Conservation (phyloP, 2,113 vertebrate species). For the Lonchura striata region DNA sequence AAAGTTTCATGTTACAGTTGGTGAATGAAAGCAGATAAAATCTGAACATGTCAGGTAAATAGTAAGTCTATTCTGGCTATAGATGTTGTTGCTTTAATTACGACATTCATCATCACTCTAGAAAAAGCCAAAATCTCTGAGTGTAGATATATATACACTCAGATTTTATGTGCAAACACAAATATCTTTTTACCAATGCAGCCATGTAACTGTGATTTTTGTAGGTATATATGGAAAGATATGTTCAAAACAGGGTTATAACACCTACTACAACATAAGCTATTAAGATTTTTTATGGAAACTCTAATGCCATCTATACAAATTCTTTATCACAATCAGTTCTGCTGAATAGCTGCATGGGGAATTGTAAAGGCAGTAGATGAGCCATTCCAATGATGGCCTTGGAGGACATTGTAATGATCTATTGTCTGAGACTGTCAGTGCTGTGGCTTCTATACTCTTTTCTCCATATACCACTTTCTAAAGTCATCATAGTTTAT, state of each 20-base stretch:
- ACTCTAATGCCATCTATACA: slow-evolving; percentile 5
- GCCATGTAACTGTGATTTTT: neutral
- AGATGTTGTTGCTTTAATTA: neutral
- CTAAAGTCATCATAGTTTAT: neutral
- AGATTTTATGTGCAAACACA: neutral
- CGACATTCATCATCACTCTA: neutral
- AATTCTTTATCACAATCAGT: slow-evolving; percentile 1
- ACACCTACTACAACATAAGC: neutral
- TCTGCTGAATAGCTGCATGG: neutral
- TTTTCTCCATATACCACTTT: neutral
- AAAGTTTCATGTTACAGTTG: neutral
- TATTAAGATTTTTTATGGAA: slow-evolving; percentile 6
- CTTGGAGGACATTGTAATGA: slow-evolving; percentile 15
- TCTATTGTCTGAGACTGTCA: neutral
- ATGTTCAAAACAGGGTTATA: neutral
- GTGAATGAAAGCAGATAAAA: neutral
- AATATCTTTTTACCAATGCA: neutral
- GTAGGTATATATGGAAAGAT: neutral
- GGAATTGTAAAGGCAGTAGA: neutral
- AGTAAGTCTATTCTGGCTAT: neutral
- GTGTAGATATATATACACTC: neutral
- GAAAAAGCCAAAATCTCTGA: neutral
- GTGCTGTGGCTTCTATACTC: neutral
- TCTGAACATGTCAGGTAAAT: neutral
- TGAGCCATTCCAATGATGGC: neutral